A percentile compares a stretch with the other conserved stretches of the same genome.
phyloP scores from a whole-genome alignment of 2,888 invertebrate species.

The Chelonus formosanus region DNA sequence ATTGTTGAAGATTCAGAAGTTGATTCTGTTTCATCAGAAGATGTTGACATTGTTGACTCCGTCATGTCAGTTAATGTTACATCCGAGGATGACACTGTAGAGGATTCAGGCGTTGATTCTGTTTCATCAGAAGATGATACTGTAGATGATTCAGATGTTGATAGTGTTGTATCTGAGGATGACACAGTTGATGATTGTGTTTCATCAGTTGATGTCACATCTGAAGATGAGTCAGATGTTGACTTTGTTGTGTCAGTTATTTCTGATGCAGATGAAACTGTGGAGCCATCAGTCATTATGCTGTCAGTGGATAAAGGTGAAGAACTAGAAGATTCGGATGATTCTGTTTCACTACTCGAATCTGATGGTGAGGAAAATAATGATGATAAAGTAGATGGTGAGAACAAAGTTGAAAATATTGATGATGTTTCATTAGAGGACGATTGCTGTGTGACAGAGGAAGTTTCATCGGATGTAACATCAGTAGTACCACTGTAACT shows the following conservation, averaged over 20 bases:
- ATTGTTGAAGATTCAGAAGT: conserved; percentile 36
- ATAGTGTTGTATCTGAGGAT: conserved; percentile 20
- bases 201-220: too few relatives aligned
- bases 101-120: conserved; percentile 34
- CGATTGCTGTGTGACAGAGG: too few relatives aligned
- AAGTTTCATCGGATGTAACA: too few relatives aligned
- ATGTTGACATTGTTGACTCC: neutral
- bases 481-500: neutral
- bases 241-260: conserved; percentile 29
- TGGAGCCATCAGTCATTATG: conserved; percentile 24
- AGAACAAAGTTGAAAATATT: too few relatives aligned
- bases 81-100: conserved; percentile 25
- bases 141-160: conserved; percentile 25
- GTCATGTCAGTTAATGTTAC: conserved; percentile 34
- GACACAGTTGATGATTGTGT: conserved; percentile 16
- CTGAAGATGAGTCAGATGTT: conserved; percentile 33
- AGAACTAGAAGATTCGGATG: neutral
- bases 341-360: neutral
- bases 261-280: conserved; percentile 32
- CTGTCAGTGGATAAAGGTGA: neutral
- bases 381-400: too few relatives aligned
- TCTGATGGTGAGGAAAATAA: too few relatives aligned
- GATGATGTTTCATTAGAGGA: too few relatives aligned
- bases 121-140: conserved; percentile 10
- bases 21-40: conserved; percentile 23